Conservation (phyloP, 2,888 invertebrate species). For the Gymnocheta viridis region DNA sequence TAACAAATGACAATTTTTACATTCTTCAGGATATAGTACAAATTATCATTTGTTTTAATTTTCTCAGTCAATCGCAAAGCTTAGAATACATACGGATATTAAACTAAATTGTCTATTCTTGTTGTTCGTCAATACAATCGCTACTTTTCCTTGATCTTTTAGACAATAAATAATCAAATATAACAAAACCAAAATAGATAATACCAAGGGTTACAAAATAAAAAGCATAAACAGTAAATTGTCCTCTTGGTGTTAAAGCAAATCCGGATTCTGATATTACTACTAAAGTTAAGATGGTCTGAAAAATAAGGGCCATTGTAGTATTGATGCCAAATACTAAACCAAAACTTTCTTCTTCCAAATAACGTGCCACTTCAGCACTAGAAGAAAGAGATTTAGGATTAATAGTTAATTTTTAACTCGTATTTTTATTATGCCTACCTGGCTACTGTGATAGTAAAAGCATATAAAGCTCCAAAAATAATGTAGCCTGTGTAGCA, state of each 20-base stretch:
- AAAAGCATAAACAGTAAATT: conserved; percentile 79
- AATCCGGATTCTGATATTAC: conserved; percentile 79
- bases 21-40: no score
- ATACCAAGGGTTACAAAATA: conserved; percentile 79
- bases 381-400: conserved; percentile 82
- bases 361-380: conserved; percentile 91
- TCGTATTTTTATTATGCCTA: conserved; percentile 56
- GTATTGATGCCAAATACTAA: conserved; percentile 96
- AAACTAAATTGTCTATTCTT: conserved; percentile 34
- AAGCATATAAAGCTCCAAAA: conserved; percentile 90
- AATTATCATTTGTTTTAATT: no score
- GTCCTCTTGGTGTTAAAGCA: conserved; percentile 75
- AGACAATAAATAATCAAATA: conserved; percentile 74
- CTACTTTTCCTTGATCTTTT: conserved; percentile 16
- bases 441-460: conserved; percentile 82
- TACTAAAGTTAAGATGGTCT: conserved; percentile 88
- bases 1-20: no score
- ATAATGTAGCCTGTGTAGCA: conserved; percentile 90
- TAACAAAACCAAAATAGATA: conserved; percentile 77
- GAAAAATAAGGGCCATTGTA: conserved; percentile 89
- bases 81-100: no score
- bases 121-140: conserved; percentile 20
- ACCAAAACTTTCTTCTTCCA: conserved; percentile 93
- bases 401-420: not conserved
- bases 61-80: no score